Evolutionary conservation across 2,888 invertebrate genomes (phyloP).

Genomic region (Neoscelio sp.): DNA sequence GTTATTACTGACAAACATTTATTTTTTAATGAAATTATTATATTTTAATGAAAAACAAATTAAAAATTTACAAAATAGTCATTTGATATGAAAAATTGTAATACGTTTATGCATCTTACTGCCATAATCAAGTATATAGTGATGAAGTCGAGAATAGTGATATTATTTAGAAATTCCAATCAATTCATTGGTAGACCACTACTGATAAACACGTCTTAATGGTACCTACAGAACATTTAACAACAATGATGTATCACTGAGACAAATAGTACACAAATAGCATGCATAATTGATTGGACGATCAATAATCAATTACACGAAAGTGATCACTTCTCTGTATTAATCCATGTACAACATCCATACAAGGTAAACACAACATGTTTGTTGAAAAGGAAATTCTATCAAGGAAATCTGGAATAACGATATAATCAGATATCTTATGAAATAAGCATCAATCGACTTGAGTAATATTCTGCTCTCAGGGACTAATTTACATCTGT

Average conservation of each 20-base stretch:
- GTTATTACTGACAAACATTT: too few species aligned
- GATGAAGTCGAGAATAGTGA: too few species aligned
- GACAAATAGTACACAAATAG: slow-evolving; percentile 13
- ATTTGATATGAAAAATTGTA: too few species aligned
- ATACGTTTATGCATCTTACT: too few species aligned
- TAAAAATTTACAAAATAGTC: too few species aligned
- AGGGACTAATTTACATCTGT: too few species aligned
- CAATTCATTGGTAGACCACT: too few species aligned
- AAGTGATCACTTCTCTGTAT: slow-evolving; percentile 25
- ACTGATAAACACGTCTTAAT: background rate
- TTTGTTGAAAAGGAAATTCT: slow-evolving; percentile 2
- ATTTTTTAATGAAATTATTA: too few species aligned
- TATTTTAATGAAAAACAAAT: too few species aligned
- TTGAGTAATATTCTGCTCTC: background rate
- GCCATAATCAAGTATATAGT: too few species aligned
- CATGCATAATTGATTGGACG: slow-evolving; percentile 43
- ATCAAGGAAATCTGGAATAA: slow-evolving; percentile 3
- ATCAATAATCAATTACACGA: slow-evolving; percentile 39
- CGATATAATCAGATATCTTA: background rate
- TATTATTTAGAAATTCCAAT: too few species aligned
- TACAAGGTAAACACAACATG: slow-evolving; percentile 7
- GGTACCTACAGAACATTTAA: slow-evolving; percentile 1
- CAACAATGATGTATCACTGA: slow-evolving; percentile 34
- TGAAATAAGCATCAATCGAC: background rate
- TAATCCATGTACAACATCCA: slow-evolving; percentile 20